A percentile compares a stretch with the other conserved stretches of the same genome.
These are phyloP conservation scores for Ostrea edulis DNA, from an alignment of 1,140 invertebrate species.

Conservation along the genomic window DNA sequence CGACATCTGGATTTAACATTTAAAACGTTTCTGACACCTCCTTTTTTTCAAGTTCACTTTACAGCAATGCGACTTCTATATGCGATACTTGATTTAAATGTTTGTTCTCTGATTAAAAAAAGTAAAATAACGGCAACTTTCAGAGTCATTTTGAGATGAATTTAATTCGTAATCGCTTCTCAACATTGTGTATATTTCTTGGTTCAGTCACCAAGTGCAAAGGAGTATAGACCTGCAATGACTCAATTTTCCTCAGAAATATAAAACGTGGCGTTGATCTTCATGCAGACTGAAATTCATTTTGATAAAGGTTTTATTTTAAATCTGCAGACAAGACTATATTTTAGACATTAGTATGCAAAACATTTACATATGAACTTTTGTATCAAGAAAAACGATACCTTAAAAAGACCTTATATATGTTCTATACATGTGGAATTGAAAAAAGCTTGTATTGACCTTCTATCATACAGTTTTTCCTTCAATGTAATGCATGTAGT, in stretches of 20 bases:
- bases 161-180: background rate
- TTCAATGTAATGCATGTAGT: too few species aligned
- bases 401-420: too few species aligned
- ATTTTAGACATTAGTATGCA: too few species aligned
- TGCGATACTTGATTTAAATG: conserved; percentile 16
- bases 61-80: background rate
- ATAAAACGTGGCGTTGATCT: background rate
- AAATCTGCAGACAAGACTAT: too few species aligned
- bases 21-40: conserved; percentile 21
- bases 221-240: background rate
- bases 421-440: too few species aligned
- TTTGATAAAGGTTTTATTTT: background rate
- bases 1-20: conserved; percentile 34
- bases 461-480: too few species aligned
- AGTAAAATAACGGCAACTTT: background rate
- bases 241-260: too few species aligned
- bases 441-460: too few species aligned
- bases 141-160: background rate
- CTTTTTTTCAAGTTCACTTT: conserved; percentile 1
- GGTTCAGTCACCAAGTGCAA: background rate
- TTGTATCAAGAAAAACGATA: too few species aligned
- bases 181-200: background rate
- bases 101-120: conserved; percentile 30
- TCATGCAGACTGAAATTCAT: background rate
- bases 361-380: too few species aligned